Conservation (phyloP, 1,140 invertebrate genomes). For the Araneus ventricosus region DNA sequence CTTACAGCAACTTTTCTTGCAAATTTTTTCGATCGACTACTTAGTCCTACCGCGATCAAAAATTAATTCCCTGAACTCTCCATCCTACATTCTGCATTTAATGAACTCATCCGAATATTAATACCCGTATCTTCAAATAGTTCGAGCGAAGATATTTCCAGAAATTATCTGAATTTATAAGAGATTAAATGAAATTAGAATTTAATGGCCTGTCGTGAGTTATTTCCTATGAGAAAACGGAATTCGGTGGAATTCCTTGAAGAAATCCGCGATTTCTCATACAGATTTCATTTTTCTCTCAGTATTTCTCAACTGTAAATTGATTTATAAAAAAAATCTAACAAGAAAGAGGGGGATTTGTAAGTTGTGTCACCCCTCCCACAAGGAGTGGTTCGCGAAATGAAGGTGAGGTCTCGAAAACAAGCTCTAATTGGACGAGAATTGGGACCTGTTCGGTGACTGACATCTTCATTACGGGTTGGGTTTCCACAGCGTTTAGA, state of each 20-base stretch:
- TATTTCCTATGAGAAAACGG: no score
- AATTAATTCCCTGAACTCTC: no score
- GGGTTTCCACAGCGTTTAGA: not conserved
- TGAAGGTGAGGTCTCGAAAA: not conserved
- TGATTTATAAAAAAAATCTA: not conserved
- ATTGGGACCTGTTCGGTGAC: not conserved
- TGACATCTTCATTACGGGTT: slow-evolving; percentile 58
- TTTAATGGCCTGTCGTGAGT: not conserved
- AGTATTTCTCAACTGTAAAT: not conserved
- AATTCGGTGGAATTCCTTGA: no score
- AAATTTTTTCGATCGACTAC: no score
- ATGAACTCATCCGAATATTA: not conserved
- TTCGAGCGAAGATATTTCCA: not conserved
- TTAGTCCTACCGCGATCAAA: no score
- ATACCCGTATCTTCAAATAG: not conserved
- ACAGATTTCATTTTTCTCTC: not conserved
- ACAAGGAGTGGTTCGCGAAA: not conserved
- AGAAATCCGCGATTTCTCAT: no score
- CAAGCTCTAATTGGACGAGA: slow-evolving; percentile 32
- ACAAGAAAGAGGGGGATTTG: not conserved
- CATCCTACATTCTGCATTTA: not conserved
- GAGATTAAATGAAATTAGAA: not conserved
- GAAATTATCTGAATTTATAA: not conserved
- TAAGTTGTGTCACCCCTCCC: no score
- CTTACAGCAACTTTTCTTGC: no score